Evolutionary conservation across 2,797 vertebrate species (phyloP), one percentile per base, ranked within the genome.

Genomic region (Rachycentron canadum): DNA sequence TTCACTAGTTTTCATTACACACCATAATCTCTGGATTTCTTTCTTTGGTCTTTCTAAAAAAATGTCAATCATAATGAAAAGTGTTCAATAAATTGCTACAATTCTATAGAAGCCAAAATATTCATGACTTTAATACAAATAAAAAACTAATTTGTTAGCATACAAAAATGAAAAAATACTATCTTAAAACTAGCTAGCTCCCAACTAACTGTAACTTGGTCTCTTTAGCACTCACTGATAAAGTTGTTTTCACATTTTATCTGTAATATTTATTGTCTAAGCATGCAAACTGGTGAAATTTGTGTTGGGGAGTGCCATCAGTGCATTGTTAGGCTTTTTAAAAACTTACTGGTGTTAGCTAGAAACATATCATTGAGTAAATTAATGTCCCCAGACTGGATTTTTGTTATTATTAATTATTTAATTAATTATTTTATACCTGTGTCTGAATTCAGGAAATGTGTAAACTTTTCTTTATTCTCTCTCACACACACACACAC

Each of bases 381-480:
- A 9, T 61, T 43, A 26, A 67, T 26, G 34, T 32, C 30, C 3
- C 34, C 40, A 1, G n/a, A 16, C 12, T 69, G 25, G 19, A 50
- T 38, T 45, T 65, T 25, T 8, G 21, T 69, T 71, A 14, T 12
- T n/a, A n/a, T n/a, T n/a, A n/a, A n/a, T n/a, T n/a, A n/a, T n/a
- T n/a, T n/a, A n/a, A n/a, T n/a, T n/a, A 28, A 40, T 41, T 23
- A 38, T 66, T 32, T 30, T 26, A 64, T n/a, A 59, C 14, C 26
- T 58, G 3, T 49, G 30, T 28, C 26, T 68, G 6, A 55, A 26
- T 43, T 38, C 12, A 59, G 32, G 38, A 66, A 78, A 56, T 72
- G 10, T 16, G 8, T 38, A 17, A 76, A 23, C 19, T 41, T 76
- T 58, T 75, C 34, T 69, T 69, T 11, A 17, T 50, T 73, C 57